Percentiles rank a stretch among this genome's conserved stretches.
Conservation (phyloP, 2,113 vertebrate species). For the Elephas maximus region DNA sequence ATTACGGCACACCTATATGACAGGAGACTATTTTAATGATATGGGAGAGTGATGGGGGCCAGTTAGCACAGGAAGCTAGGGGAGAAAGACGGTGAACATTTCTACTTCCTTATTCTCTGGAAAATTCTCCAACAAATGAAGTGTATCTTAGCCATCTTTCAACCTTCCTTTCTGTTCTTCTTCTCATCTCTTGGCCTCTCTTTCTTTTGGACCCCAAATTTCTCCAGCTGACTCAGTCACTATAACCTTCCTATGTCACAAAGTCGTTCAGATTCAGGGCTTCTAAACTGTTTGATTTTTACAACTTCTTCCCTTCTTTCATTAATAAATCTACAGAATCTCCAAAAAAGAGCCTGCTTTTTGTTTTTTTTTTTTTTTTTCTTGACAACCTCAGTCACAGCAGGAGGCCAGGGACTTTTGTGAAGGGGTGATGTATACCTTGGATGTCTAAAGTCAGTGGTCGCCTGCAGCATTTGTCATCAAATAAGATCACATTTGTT, state of each 20-base stretch:
- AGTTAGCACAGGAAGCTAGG: neutral
- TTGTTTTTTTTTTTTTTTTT: neutral
- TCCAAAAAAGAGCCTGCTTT: neutral
- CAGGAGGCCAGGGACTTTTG: neutral
- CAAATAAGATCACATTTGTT: neutral
- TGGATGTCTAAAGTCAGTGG: neutral
- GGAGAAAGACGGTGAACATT: neutral
- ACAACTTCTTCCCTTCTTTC: neutral
- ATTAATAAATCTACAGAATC: neutral
- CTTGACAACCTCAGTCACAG: neutral
- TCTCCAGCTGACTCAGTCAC: neutral
- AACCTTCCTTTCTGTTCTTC: neutral
- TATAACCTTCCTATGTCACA: neutral
- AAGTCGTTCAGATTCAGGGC: neutral
- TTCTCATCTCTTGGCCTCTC: neutral
- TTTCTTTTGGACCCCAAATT: neutral
- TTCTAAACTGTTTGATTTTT: slow-evolving; percentile 34
- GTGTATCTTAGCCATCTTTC: neutral
- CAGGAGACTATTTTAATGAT: neutral
- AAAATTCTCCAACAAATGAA: slow-evolving; percentile 18
- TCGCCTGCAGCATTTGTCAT: neutral
- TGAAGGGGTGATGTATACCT: neutral
- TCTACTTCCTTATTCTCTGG: neutral
- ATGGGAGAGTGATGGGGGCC: neutral
- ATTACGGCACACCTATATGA: neutral